Conservation (phyloP, 92 coral and sea anemone genomes). For the Parazoanthus atlanticus region DNA sequence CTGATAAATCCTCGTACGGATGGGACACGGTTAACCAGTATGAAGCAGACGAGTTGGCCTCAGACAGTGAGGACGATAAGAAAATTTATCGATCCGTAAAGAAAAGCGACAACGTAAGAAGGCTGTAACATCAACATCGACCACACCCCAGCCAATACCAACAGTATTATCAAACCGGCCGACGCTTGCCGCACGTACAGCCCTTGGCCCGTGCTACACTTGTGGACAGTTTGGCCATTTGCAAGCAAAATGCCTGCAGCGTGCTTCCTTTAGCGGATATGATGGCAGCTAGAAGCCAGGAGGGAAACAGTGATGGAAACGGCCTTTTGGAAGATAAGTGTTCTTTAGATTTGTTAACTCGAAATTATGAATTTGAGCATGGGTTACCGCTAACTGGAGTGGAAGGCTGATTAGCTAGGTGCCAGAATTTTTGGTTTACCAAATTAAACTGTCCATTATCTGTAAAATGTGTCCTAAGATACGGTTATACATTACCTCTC, state of each 20-base stretch:
- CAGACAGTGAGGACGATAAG: slow-evolving; percentile 35
- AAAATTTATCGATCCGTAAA: slow-evolving; percentile 33
- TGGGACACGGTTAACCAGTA: slow-evolving; percentile 33
- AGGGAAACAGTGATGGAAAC: slow-evolving; percentile 32
- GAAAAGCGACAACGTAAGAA: background rate
- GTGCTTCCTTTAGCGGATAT: slow-evolving; percentile 24
- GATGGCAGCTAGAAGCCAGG: slow-evolving; percentile 38
- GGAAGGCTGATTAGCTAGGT: slow-evolving; percentile 35
- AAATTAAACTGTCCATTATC: slow-evolving; percentile 21
- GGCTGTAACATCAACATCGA: slow-evolving; percentile 20
- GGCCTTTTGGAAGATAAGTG: slow-evolving; percentile 21
- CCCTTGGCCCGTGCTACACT: slow-evolving; percentile 27
- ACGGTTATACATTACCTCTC: slow-evolving; percentile 31
- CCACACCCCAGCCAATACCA: slow-evolving; percentile 37
- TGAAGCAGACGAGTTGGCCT: background rate
- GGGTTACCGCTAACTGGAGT: slow-evolving; percentile 18
- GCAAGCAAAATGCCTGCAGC: slow-evolving; percentile 28
- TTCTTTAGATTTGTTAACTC: slow-evolving; percentile 16
- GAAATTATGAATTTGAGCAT: slow-evolving; percentile 17
- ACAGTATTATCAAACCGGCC: slow-evolving; percentile 27
- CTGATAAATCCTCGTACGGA: slow-evolving; percentile 34
- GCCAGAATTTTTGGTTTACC: slow-evolving; percentile 17
- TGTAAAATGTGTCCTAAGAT: slow-evolving; percentile 28
- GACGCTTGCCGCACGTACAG: slow-evolving; percentile 28
- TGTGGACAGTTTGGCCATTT: slow-evolving; percentile 29